Evolutionary conservation across 2,797 vertebrate genomes (phyloP), one percentile per base, ranked within the genome.

Genomic region (Pantherophis alleghaniensis): DNA sequence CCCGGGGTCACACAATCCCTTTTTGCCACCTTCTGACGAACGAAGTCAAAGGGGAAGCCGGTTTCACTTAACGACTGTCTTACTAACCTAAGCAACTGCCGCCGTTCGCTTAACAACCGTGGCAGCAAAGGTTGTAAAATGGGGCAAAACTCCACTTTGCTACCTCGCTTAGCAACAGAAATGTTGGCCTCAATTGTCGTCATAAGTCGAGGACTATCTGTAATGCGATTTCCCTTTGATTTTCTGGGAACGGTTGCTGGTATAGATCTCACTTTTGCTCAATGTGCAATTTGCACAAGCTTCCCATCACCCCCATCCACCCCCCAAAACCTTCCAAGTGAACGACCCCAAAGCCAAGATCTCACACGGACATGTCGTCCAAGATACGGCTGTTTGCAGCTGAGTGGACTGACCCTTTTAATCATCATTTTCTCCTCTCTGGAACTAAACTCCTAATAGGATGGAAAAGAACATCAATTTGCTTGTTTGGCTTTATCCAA

Each of bases 381-480:
- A 7, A 92, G 90, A 87, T 12, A 28, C 9, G 2, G n/a, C n/a
- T 86, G 12, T 60, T 87, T 69, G 93, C 93, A 60, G 83, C 61
- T 53, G 92, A 93, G 94, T 91, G 90, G 93, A 93, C 90, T 74
- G 74, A 94, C 88, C 92, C 93, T 96, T 97, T 97, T 97, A 97
- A 97, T 96, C 96, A 96, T 94, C 94, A 93, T 97, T 96, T 96
- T 96, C 95, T 96, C 95, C 90, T 95, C 26, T 83, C 92, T 96
- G 95, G 96, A 96, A 95, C 95, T 97, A 97, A 97, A 95, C 96
- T 94, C 95, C 93, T 97, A 97, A 97, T 95, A 96, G 97, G 96
- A 96, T 97, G 96, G 95, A 96, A 97, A 97, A 97, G 96, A 96
- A 97, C 97, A 97, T 97, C 95, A 96, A 96, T 97, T 97, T 96